phyloP scores from a whole-genome alignment of 2,888 invertebrate genomes.

The Aromia moschata region DNA sequence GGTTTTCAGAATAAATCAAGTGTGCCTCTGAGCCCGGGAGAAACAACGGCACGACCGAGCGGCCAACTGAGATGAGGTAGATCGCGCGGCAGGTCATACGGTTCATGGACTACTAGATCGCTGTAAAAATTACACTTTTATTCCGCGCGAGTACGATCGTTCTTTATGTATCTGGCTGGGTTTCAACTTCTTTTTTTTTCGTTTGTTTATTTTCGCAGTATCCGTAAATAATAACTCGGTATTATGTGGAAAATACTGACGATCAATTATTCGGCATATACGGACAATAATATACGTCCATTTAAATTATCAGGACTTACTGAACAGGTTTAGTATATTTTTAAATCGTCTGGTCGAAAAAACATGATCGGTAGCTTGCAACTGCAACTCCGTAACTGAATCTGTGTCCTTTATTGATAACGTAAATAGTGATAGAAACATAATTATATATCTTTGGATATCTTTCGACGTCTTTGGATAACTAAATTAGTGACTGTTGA shows the following conservation, averaged over 20 bases:
- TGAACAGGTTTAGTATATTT: slow-evolving; percentile 9
- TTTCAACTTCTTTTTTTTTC: slow-evolving; percentile 14
- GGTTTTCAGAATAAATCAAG: slow-evolving; percentile 59
- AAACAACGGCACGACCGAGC: slow-evolving; percentile 59
- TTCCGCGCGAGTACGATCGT: slow-evolving; percentile 42
- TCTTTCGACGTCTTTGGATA: too few species aligned
- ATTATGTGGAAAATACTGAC: slow-evolving; percentile 23
- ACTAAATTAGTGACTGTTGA: too few species aligned
- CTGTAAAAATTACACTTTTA: slow-evolving; percentile 52
- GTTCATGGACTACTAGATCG: slow-evolving; percentile 62
- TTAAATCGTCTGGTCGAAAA: not conserved
- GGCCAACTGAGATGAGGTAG: slow-evolving; percentile 53
- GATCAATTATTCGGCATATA: slow-evolving; percentile 8
- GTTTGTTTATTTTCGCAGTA: slow-evolving; percentile 4
- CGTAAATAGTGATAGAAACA: not conserved
- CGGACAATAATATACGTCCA: not conserved
- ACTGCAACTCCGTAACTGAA: not conserved
- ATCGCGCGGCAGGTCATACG: slow-evolving; percentile 61
- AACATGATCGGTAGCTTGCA: not conserved
- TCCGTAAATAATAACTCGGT: slow-evolving; percentile 24
- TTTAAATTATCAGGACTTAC: slow-evolving; percentile 11
- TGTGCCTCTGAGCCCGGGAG: slow-evolving; percentile 52
- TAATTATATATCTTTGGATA: too few species aligned
- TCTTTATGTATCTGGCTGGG: slow-evolving; percentile 27
- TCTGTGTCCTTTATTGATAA: not conserved